Base-by-base conservation (phyloP, 2,888 invertebrate genomes). In the Drosophila differens region DNA sequence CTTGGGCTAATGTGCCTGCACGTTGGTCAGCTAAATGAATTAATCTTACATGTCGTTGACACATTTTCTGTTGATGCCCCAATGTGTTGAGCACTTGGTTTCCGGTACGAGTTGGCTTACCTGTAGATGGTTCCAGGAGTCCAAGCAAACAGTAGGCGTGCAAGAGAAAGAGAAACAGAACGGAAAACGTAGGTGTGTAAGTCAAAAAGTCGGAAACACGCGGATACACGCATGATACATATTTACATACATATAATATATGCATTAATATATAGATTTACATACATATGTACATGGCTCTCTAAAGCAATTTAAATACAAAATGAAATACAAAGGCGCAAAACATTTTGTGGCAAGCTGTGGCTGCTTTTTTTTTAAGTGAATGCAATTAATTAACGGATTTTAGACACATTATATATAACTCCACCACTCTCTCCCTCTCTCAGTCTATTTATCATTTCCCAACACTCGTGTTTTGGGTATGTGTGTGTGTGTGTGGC, bases 41-140 rank as follows among this genome's bases (percentile, higher is more conserved):
- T 89, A 91, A 87, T 92, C 91, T 92, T 92, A 92, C 91, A 89
- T 92, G 91, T 89, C 91, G 89, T 82, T 91, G 91, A 90, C 91
- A 92, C 91, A 91, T 85, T 81, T 85, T 74, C 76, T 74, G 66
- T 54, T 58, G 67, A 64, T 78, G 81, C 65, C 76, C 76, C 84
- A 83, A 75, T 73, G 74, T 74, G 82, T 64, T 64, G 82, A 80
- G 69, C 72, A 76, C 73, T 85, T 78, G 83, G 67, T 74, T 81
- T 88, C 84, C 82, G 74, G 76, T 74, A 37, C 72, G 70, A 70
- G 58, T 79, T 89, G 85, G 90, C 91, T 91, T 92, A 92, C 91
- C 91, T 92, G 91, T 47, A 16, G 44, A 19, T 44, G 39, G 33
- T 47, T 51, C 55, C 75, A 67, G 57, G 25, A 25, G 41, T 70